Evolutionary conservation across 2,888 invertebrate species (phyloP), one percentile per base, ranked within the genome.

Genomic region (Meghimatium bilineatum): DNA sequence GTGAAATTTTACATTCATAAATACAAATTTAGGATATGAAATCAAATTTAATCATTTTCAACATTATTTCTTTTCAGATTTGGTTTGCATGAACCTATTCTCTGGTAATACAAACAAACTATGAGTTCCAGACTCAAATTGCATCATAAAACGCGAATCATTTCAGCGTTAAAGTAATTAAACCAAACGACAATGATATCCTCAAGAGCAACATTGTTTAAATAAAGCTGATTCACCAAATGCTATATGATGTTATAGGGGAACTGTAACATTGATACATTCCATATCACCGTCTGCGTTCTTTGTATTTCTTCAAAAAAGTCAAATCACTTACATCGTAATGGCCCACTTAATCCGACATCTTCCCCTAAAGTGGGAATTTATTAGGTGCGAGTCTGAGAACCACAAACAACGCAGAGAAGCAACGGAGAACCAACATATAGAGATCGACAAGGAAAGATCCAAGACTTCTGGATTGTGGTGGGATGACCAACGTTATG

Each of bases 261-360:
- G 6, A 44, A 8, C 44, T 44, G 12, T 12, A 44, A 44, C 44
- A 44, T 44, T 44, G 44, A 44, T 44, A 44, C 12, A 44, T 44
- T 8, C 44, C 12, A 44, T 12, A 44, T 44, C 44, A 44, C 12
- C 5, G 5, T 12, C 44, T 44, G 44, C 12, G 44, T 8, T 5
- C 12, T 12, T 44, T 12, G 44, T 44, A 8, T 12, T 44, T 8
- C 12, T 44, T 44, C 12, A 5, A 8, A 12, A 8, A 44, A 44
- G 44, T 44, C 44, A 44, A 5, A 14, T 56, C 23, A 56, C 56
- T 6, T 56, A 20, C 14, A 17, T 3, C 56, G 56, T 20, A 8
- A 83, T 83, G 83, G 76, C 83, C 23, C 44, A 78, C 29, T 72
- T 78, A 29, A 44, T 78, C 1, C 38, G 49, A 8, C 83, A 83